Conservation (phyloP, 2,888 invertebrate species). For the Anarsia innoxiella region DNA sequence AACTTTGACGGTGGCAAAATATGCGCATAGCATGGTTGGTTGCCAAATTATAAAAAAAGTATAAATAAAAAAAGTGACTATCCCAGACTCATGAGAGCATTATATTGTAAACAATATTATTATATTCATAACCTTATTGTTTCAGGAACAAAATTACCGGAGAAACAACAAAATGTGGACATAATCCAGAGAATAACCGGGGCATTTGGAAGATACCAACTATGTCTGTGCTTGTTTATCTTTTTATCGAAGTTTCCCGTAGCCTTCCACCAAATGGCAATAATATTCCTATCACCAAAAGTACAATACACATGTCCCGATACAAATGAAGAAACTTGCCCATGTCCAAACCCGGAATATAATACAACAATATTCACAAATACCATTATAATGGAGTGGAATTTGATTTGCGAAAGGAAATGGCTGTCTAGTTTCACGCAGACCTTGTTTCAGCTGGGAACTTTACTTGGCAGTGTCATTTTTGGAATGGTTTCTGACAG, state of each 20-base stretch:
- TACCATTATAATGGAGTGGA: conserved; percentile 85
- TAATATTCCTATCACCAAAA: conserved; percentile 66
- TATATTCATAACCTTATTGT: too few relatives aligned
- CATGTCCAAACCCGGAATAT: conserved; percentile 75
- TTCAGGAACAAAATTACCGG: conserved; percentile 23
- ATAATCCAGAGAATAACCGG: conserved; percentile 59
- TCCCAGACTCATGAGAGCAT: too few relatives aligned
- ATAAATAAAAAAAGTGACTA: too few relatives aligned
- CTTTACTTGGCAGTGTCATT: conserved; percentile 81
- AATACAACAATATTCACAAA: conserved; percentile 79
- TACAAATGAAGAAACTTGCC: conserved; percentile 52
- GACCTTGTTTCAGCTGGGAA: conserved; percentile 84
- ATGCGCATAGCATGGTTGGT: too few relatives aligned
- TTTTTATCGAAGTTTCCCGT: conserved; percentile 62
- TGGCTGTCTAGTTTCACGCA: conserved; percentile 82
- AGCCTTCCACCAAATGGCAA: conserved; percentile 69
- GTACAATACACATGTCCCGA: conserved; percentile 40
- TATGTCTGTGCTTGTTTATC: conserved; percentile 51
- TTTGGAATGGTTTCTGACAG: conserved; percentile 86
- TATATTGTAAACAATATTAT: too few relatives aligned
- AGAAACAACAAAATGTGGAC: conserved; percentile 26
- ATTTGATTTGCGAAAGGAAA: conserved; percentile 80
- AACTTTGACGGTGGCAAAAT: too few relatives aligned
- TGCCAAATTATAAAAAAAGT: too few relatives aligned
- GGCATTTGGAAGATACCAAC: conserved; percentile 70